Percentiles rank a stretch among this genome's conserved stretches.
phyloP scores from a whole-genome alignment of 2,113 vertebrate species.

The Poeciliopsis retropinna region DNA sequence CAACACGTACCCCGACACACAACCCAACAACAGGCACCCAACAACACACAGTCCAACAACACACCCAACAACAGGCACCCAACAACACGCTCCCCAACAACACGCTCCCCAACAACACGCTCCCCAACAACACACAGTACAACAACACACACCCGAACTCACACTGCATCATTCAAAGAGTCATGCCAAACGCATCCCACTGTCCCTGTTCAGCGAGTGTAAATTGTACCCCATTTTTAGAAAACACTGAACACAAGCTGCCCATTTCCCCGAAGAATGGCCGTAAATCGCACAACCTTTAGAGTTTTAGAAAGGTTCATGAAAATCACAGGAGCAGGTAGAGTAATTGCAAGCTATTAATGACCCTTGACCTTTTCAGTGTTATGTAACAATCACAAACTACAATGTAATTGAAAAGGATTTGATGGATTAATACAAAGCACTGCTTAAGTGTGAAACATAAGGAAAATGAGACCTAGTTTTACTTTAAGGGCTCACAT shows the following conservation, averaged over 20 bases:
- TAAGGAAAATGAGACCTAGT: too few species aligned
- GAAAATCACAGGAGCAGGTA: background rate
- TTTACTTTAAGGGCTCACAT: too few species aligned
- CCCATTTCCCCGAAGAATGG: too few species aligned
- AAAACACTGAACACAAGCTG: background rate
- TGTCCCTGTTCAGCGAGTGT: constrained; percentile 12
- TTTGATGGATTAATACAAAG: background rate
- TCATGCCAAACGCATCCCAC: constrained; percentile 21
- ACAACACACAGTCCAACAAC: too few species aligned
- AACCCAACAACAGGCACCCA: background rate
- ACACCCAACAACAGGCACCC: constrained; percentile 9
- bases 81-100: too few species aligned
- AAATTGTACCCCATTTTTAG: constrained; percentile 17
- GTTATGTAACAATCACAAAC: background rate
- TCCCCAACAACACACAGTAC: background rate
- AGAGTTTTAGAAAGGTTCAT: background rate
- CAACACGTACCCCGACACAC: too few species aligned
- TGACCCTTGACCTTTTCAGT: background rate
- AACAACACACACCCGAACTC: constrained; percentile 26
- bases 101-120: background rate
- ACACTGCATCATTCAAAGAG: constrained; percentile 15
- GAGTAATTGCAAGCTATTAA: background rate
- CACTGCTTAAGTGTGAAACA: background rate
- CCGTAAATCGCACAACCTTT: too few species aligned
- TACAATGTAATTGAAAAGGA: background rate